A percentile compares a stretch with the other conserved stretches of the same genome.
Evolutionary conservation across 2,888 invertebrate genomes (phyloP).

Genomic region (Rhaphigaster nebulosa): DNA sequence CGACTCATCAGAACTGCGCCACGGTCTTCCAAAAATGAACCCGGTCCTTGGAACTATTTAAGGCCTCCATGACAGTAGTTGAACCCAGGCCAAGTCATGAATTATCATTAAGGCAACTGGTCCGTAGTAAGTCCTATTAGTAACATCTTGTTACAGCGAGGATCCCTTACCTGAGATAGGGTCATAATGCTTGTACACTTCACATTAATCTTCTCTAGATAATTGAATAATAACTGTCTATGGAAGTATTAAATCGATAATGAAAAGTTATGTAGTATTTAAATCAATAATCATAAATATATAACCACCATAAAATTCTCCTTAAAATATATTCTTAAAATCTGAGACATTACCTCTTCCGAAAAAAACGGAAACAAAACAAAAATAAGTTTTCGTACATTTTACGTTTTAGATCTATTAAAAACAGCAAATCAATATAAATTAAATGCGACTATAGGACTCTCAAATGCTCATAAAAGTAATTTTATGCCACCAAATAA

Average conservation of each 20-base stretch:
- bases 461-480: no score
- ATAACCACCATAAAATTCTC: no score
- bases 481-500: no score
- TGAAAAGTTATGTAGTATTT: background rate
- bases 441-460: no score
- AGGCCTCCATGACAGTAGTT: background rate
- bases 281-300: no score
- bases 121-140: background rate
- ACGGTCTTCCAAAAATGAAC: background rate
- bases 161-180: background rate
- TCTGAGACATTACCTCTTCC: no score
- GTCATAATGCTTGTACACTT: background rate
- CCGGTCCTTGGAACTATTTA: constrained; percentile 26
- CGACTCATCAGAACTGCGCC: background rate
- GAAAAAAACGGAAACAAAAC: no score
- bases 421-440: no score
- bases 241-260: background rate
- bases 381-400: no score
- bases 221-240: background rate
- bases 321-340: no score
- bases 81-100: background rate
- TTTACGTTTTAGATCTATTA: no score
- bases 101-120: constrained; percentile 30
- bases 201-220: background rate
- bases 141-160: background rate